Conservation (phyloP, 2,888 invertebrate species). For the Apodemia duryi region DNA sequence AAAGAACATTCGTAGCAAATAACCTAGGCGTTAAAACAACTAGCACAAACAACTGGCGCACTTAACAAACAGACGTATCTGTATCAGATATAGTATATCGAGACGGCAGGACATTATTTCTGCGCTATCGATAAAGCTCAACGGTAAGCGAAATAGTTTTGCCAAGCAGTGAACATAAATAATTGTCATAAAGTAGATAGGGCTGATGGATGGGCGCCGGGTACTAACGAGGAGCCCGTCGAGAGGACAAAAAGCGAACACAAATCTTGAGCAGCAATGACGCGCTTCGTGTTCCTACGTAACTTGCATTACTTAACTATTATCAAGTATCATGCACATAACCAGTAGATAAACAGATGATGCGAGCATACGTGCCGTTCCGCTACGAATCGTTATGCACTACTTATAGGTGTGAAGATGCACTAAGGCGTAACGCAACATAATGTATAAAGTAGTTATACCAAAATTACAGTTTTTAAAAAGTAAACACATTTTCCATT, state of each 20-base stretch:
- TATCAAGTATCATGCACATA: constrained; percentile 39
- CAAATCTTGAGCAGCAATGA: constrained; percentile 32
- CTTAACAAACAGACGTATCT: constrained; percentile 78
- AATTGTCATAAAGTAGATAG: constrained; percentile 77
- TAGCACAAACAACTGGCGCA: constrained; percentile 72
- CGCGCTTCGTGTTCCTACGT: constrained; percentile 33
- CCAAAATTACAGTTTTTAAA: background rate
- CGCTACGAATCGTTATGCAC: constrained; percentile 43
- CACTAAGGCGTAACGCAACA: constrained; percentile 45
- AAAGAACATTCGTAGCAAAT: constrained; percentile 71
- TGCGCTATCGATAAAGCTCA: constrained; percentile 78
- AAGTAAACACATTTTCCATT: background rate
- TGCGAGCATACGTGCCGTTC: constrained; percentile 42
- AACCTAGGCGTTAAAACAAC: constrained; percentile 77
- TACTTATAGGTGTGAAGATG: constrained; percentile 36
- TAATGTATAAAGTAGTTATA: constrained; percentile 1
- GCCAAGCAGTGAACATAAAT: constrained; percentile 72
- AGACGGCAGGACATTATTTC: constrained; percentile 73
- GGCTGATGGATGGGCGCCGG: constrained; percentile 64
- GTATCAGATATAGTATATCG: constrained; percentile 76
- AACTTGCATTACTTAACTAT: constrained; percentile 41
- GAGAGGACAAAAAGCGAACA: constrained; percentile 39
- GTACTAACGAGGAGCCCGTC: constrained; percentile 60
- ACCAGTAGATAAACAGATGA: constrained; percentile 42
- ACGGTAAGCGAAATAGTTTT: constrained; percentile 76